A percentile compares a stretch with the other conserved stretches of the same genome.
Conservation (phyloP, 2,888 invertebrate genomes). For the Tipula vernalis region DNA sequence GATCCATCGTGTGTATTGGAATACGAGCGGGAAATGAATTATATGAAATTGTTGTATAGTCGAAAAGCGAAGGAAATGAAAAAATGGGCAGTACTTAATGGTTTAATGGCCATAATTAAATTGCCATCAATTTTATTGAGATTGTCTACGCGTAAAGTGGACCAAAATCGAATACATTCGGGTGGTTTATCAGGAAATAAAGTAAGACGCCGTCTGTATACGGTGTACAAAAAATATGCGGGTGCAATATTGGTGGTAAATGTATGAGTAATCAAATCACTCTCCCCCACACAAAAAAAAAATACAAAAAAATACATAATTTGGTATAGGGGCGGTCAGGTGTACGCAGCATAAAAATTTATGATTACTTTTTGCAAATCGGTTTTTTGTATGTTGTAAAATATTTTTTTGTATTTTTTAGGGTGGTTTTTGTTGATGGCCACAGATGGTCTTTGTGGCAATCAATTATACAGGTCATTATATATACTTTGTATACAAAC, state of each 20-base stretch:
- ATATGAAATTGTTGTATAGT: not conserved
- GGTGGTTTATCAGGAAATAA: slow-evolving; percentile 36
- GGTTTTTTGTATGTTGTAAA: not conserved
- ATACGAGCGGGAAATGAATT: not conserved
- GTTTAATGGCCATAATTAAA: not conserved
- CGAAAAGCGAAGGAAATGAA: not conserved
- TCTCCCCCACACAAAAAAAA: not conserved
- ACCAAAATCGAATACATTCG: slow-evolving; percentile 37
- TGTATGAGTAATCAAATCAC: not conserved
- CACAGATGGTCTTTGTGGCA: not conserved
- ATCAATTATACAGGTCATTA: not conserved
- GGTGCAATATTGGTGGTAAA: not conserved
- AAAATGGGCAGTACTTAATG: not conserved
- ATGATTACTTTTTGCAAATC: not conserved
- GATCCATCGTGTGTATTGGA: slow-evolving; percentile 22
- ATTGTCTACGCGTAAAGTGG: slow-evolving; percentile 22
- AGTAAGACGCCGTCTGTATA: slow-evolving; percentile 13
- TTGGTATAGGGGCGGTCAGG: not conserved
- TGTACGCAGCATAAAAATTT: not conserved
- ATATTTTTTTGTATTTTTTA: not conserved
- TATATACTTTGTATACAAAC: not conserved
- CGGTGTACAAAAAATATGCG: not conserved
- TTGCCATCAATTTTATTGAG: not conserved
- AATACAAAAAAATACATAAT: not conserved
- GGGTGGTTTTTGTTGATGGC: not conserved